Percentiles rank a stretch among this genome's conserved stretches.
phyloP scores from a whole-genome alignment of 2,797 vertebrate species.

The Alfaro cultratus region DNA sequence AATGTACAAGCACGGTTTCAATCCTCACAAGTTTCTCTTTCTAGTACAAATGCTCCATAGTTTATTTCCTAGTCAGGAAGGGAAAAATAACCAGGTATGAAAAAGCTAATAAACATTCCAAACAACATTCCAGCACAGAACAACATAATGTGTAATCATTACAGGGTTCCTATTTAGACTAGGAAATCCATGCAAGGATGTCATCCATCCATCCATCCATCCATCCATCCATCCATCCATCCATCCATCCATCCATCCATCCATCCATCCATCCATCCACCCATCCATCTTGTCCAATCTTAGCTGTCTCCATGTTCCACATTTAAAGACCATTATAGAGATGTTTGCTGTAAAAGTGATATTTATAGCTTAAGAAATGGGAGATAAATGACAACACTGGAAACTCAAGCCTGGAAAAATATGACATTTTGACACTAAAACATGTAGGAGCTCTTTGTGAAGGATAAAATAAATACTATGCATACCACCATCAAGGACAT shows the following conservation, averaged over 20 bases:
- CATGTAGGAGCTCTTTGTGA: not conserved
- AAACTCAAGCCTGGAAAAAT: not conserved
- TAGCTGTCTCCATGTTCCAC: not conserved
- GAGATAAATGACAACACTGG: not conserved
- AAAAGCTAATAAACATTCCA: conserved; percentile 39
- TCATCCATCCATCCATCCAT: conserved; percentile 1
- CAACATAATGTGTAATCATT: conserved; percentile 21
- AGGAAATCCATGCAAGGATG: not conserved
- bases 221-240: not conserved
- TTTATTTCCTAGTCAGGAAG: conserved; percentile 62
- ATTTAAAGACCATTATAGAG: not conserved
- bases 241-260: not conserved
- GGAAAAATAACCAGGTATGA: conserved; percentile 32
- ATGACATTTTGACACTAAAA: not conserved
- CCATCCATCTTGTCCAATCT: not conserved
- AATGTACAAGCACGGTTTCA: conserved; percentile 65
- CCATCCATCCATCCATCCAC: not conserved
- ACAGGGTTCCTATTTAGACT: not conserved
- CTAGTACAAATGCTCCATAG: conserved; percentile 50
- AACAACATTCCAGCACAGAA: conserved; percentile 69
- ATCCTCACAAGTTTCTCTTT: conserved; percentile 37
- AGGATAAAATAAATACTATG: not conserved
- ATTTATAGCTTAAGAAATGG: no score
- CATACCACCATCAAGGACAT: conserved; percentile 27
- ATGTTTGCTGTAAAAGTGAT: conserved; percentile 1